Conservation (phyloP, 2,113 vertebrate genomes). For the Crotalus helleri region DNA sequence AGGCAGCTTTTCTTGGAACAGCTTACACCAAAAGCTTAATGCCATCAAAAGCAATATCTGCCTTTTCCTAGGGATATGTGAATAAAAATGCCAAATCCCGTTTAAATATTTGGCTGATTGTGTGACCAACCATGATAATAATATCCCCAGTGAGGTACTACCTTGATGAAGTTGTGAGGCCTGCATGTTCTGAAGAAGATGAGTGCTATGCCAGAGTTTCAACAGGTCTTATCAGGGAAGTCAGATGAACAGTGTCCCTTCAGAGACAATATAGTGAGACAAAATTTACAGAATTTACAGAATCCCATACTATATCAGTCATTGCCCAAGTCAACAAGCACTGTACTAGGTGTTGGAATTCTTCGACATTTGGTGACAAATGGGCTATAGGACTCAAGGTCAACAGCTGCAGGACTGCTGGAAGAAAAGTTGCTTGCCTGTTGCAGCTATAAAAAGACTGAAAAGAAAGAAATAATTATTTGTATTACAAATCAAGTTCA, state of each 20-base stretch:
- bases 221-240: neutral
- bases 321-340: neutral
- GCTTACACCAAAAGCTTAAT: too few relatives aligned
- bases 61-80: neutral
- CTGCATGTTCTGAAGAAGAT: neutral
- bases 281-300: neutral
- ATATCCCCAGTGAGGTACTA: neutral
- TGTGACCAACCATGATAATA: neutral
- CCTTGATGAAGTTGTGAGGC: neutral
- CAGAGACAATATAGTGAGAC: neutral
- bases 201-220: neutral
- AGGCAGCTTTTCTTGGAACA: too few relatives aligned
- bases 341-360: neutral
- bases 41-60: too few relatives aligned
- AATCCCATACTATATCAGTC: neutral
- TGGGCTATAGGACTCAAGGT: neutral
- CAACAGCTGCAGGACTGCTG: neutral
- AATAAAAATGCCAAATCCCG: neutral
- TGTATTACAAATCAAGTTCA: neutral
- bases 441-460: neutral
- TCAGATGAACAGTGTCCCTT: neutral
- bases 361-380: neutral
- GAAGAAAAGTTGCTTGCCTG: neutral
- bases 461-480: neutral
- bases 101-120: neutral